Evolutionary conservation across 2,113 vertebrate species (phyloP).

Genomic region (Oreocharis arfaki): DNA sequence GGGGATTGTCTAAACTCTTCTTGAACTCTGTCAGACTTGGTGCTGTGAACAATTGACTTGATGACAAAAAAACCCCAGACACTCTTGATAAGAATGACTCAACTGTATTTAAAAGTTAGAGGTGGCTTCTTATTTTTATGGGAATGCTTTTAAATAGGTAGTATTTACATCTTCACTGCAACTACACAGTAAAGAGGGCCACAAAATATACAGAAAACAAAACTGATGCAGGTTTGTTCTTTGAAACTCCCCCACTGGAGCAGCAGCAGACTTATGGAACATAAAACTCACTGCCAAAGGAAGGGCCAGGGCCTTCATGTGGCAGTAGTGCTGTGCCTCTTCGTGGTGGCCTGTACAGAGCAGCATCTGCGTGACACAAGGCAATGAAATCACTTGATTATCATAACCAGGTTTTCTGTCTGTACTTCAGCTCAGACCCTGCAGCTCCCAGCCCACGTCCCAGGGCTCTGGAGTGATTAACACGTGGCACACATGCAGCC

Average conservation of each 20-base stretch:
- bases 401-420: neutral
- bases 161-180: neutral
- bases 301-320: neutral
- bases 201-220: neutral
- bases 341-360: accelerated
- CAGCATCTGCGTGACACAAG: neutral
- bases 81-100: neutral
- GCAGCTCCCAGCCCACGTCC: neutral
- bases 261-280: neutral
- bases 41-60: neutral
- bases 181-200: neutral
- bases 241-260: neutral
- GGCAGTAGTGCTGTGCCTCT: neutral
- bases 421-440: neutral
- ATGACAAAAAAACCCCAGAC: neutral
- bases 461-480: neutral
- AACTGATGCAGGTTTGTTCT: neutral
- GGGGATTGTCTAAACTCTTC: neutral
- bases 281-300: neutral
- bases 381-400: neutral
- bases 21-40: neutral
- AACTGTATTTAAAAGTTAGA: neutral
- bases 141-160: neutral
- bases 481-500: accelerated
- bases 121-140: neutral